A percentile compares a stretch with the other conserved stretches of the same genome.
phyloP scores from a whole-genome alignment of 2,113 vertebrate genomes.

The Myotis yumanensis region DNA sequence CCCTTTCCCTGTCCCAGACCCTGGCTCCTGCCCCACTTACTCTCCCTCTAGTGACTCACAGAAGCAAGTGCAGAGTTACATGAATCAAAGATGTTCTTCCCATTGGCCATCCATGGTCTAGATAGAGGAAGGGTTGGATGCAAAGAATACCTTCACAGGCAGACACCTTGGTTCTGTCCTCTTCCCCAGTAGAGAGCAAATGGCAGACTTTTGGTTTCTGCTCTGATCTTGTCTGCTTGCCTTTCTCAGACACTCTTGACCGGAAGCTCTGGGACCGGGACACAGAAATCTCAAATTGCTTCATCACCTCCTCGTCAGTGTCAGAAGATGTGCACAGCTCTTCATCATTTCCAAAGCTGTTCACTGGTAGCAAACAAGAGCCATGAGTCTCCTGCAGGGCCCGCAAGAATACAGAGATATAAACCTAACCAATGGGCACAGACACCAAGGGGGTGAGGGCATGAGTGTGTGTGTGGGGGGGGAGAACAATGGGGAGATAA shows the following conservation, averaged over 20 bases:
- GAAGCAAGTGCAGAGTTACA: not conserved
- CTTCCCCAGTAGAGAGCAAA: constrained; percentile 82
- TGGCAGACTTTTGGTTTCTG: constrained; percentile 80
- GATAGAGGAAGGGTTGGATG: not conserved
- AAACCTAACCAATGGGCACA: too few relatives aligned
- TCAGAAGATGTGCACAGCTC: constrained; percentile 86
- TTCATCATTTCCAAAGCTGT: constrained; percentile 84
- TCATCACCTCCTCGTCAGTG: constrained; percentile 87
- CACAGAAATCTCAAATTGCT: constrained; percentile 90
- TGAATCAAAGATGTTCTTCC: not conserved
- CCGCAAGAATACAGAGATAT: not conserved
- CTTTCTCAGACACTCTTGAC: constrained; percentile 66
- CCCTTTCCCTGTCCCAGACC: not conserved
- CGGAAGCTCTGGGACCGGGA: constrained; percentile 87
- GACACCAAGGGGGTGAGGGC: too few relatives aligned
- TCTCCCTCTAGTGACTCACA: not conserved
- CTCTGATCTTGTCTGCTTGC: constrained; percentile 66
- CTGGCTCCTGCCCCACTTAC: not conserved
- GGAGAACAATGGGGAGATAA: too few relatives aligned
- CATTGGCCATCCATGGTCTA: not conserved
- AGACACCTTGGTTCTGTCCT: constrained; percentile 84
- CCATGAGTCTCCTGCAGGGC: not conserved
- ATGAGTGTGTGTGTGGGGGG: too few relatives aligned
- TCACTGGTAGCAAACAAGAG: constrained; percentile 81
- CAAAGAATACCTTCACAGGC: constrained; percentile 85